Conservation (phyloP, 2,888 invertebrate genomes). For the Epistrophe eligans region DNA sequence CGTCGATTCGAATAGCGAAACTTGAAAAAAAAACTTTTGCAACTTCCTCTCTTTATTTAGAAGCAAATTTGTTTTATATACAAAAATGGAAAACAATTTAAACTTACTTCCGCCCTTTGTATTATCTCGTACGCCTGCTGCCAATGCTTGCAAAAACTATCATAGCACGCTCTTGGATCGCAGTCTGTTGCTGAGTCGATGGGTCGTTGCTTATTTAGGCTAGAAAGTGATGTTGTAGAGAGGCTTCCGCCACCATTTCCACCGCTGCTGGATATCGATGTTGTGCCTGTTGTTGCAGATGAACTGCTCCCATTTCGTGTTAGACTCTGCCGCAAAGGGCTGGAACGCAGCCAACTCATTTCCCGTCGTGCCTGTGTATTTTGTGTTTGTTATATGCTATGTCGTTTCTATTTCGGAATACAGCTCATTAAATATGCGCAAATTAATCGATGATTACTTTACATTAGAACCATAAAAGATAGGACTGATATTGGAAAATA, state of each 20-base stretch:
- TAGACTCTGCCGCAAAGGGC: conserved; percentile 83
- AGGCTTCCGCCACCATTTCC: conserved; percentile 50
- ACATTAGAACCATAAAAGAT: conserved; percentile 8
- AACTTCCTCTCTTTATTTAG: conserved; percentile 50
- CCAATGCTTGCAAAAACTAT: conserved; percentile 97
- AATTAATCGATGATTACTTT: conserved; percentile 45
- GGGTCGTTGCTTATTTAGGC: conserved; percentile 84
- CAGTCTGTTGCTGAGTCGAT: conserved; percentile 89
- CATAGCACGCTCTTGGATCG: conserved; percentile 95
- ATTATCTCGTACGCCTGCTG: conserved; percentile 95
- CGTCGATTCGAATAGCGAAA: conserved; percentile 4
- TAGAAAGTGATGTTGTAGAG: conserved; percentile 57
- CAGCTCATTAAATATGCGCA: conserved; percentile 68
- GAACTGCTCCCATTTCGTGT: conserved; percentile 85
- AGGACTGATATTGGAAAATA: conserved; percentile 8
- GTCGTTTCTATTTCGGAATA: conserved; percentile 66
- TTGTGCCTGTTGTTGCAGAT: conserved; percentile 55
- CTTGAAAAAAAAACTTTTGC: conserved; percentile 23
- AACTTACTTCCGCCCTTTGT: conserved; percentile 86
- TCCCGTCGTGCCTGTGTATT: conserved; percentile 51
- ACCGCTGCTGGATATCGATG: conserved; percentile 84
- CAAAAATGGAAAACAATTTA: conserved; percentile 35
- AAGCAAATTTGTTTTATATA: background rate
- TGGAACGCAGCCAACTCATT: conserved; percentile 90
- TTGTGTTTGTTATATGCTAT: conserved; percentile 35